Conservation (phyloP, 2,113 vertebrate genomes). For the Scortum barcoo region DNA sequence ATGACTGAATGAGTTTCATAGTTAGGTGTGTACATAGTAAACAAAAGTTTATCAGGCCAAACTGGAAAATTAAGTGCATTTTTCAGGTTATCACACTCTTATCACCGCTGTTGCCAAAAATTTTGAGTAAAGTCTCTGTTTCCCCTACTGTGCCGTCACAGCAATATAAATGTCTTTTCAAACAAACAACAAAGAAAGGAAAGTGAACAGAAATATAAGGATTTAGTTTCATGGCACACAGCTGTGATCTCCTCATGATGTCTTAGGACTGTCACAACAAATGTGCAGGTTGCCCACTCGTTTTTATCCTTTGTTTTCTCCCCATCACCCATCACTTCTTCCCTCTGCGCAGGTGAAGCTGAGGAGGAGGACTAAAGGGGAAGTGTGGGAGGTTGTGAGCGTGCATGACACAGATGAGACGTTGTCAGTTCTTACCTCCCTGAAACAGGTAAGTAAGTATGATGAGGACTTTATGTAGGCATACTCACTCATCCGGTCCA, state of each 20-base stretch:
- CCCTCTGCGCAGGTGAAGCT: slow-evolving; percentile 76
- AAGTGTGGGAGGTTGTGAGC: slow-evolving; percentile 81
- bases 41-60: background rate
- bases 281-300: background rate
- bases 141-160: background rate
- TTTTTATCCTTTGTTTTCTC: background rate
- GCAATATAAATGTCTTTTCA: background rate
- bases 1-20: background rate
- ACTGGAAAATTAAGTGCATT: background rate
- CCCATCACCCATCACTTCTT: background rate
- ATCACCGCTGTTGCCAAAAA: background rate
- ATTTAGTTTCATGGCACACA: background rate
- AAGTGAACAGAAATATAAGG: background rate
- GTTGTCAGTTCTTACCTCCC: background rate
- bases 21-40: no score
- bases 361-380: slow-evolving; percentile 68
- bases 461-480: background rate
- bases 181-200: background rate
- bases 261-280: background rate
- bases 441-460: slow-evolving; percentile 46
- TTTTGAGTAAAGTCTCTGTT: background rate
- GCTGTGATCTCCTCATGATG: background rate
- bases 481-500: background rate
- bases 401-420: slow-evolving; percentile 35
- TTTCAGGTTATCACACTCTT: background rate